Percentiles rank a stretch among this genome's conserved stretches.
Conservation (phyloP, 2,113 vertebrate genomes). For the Nycticryphes semicollaris region DNA sequence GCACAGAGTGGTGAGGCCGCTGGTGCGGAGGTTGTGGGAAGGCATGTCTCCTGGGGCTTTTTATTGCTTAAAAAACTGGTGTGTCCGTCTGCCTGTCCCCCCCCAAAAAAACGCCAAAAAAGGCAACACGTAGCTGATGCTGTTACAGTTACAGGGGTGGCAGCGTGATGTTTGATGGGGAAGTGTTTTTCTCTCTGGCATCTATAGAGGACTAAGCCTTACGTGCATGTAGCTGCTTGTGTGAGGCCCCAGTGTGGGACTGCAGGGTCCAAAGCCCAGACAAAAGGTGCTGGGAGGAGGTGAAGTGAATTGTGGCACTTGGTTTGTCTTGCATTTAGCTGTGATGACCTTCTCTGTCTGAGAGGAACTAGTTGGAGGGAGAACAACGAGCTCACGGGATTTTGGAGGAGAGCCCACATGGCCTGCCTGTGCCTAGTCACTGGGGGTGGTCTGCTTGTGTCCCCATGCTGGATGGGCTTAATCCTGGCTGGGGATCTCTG, state of each 20-base stretch:
- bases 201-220: fast-evolving
- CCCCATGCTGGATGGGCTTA: neutral
- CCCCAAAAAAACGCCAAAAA: no score
- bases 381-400: fast-evolving
- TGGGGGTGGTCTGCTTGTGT: neutral
- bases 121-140: neutral
- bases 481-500: neutral
- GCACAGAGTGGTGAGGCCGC: fast-evolving
- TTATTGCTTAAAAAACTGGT: neutral
- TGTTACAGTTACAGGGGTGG: neutral
- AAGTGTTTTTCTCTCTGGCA: neutral
- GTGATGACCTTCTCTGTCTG: neutral
- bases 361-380: neutral
- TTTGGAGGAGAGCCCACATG: neutral
- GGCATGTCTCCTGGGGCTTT: fast-evolving
- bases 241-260: neutral
- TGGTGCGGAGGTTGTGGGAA: neutral
- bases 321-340: neutral
- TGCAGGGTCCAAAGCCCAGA: neutral
- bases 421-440: neutral
- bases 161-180: fast-evolving
- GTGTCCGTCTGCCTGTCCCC: no score
- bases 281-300: neutral
- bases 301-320: neutral
- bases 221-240: fast-evolving